phyloP scores from a whole-genome alignment of 1,140 invertebrate species.

The Drosophila pruinosa region DNA sequence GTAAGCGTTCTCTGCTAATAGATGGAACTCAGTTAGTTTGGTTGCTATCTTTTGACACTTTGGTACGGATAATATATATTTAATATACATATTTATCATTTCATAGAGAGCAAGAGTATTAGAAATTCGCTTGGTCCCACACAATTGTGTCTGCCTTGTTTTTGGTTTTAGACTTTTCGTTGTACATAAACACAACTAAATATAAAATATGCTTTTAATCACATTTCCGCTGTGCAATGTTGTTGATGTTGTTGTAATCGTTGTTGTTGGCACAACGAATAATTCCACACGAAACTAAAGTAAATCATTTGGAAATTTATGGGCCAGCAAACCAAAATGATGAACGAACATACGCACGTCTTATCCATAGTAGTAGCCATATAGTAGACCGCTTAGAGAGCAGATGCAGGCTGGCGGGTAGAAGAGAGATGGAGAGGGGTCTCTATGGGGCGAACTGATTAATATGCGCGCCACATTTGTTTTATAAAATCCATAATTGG shows the following conservation, averaged over 20 bases:
- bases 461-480: slow-evolving; percentile 79
- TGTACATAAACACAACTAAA: slow-evolving; percentile 57
- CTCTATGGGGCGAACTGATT: slow-evolving; percentile 48
- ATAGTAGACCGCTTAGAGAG: slow-evolving; percentile 10
- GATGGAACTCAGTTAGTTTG: too few relatives aligned
- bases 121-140: background rate
- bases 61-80: too few relatives aligned
- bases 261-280: slow-evolving; percentile 56
- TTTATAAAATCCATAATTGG: slow-evolving; percentile 83
- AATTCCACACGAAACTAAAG: slow-evolving; percentile 82
- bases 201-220: slow-evolving; percentile 80
- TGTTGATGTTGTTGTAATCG: slow-evolving; percentile 18
- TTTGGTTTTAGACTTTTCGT: background rate
- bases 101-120: slow-evolving; percentile 2
- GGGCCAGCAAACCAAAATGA: slow-evolving; percentile 60
- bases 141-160: background rate
- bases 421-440: background rate
- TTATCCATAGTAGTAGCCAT: slow-evolving; percentile 18
- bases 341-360: slow-evolving; percentile 52
- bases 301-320: slow-evolving; percentile 82
- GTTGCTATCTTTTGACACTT: too few relatives aligned
- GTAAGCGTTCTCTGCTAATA: too few relatives aligned
- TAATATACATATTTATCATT: too few relatives aligned
- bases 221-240: slow-evolving; percentile 64
- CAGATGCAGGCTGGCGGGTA: background rate